phyloP scores from a whole-genome alignment of 2,888 invertebrate genomes.

The Glyphotaelius pellucidus region DNA sequence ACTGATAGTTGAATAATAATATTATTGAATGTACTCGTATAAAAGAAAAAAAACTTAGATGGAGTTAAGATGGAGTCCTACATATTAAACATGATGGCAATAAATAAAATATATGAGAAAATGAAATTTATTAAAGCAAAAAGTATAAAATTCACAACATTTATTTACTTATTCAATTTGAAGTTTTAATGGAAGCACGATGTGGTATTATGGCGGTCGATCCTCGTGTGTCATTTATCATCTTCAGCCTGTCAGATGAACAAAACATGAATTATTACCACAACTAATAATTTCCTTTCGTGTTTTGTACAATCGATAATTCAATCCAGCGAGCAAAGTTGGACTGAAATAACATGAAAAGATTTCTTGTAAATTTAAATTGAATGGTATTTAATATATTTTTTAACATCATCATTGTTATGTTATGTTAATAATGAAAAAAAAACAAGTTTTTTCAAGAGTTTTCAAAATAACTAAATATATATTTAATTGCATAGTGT shows the following conservation, averaged over 20 bases:
- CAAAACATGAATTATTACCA: constrained; percentile 24
- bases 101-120: background rate
- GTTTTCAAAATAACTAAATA: no score
- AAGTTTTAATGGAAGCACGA: background rate
- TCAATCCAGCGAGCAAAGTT: background rate
- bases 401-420: background rate
- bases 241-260: constrained; percentile 16
- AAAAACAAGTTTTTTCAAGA: background rate
- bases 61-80: background rate
- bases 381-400: background rate
- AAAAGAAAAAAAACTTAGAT: no score
- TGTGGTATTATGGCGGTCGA: background rate
- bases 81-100: no score
- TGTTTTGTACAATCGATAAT: constrained; percentile 16
- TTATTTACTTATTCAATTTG: background rate
- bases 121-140: background rate
- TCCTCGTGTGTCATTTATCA: constrained; percentile 20
- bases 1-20: no score
- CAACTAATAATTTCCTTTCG: constrained; percentile 33
- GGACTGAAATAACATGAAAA: background rate
- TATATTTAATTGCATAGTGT: no score
- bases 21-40: no score
- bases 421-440: background rate
- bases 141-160: background rate
- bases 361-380: background rate